Conservation (phyloP, 2,888 invertebrate genomes). For the Ptilodon capucinus region DNA sequence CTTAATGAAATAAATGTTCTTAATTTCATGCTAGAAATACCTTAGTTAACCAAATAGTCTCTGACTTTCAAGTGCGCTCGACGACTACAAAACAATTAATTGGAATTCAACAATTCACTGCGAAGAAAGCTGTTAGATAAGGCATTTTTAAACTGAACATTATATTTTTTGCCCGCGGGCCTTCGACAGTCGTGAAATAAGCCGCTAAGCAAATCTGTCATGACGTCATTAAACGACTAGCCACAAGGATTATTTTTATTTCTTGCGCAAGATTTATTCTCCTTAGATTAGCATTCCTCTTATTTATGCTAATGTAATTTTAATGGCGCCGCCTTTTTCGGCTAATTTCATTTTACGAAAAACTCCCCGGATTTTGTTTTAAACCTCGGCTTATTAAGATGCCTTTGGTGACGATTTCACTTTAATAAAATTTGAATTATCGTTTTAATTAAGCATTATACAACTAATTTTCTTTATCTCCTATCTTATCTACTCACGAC, state of each 20-base stretch:
- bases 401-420: constrained; percentile 63
- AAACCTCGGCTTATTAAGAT: constrained; percentile 72
- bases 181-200: constrained; percentile 36
- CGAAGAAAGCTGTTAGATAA: constrained; percentile 16
- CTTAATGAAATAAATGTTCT: too few relatives aligned
- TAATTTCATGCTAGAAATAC: too few relatives aligned
- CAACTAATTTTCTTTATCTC: constrained; percentile 36
- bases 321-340: constrained; percentile 79
- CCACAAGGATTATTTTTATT: constrained; percentile 76
- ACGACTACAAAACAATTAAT: constrained; percentile 9
- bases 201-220: constrained; percentile 55
- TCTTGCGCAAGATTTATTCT: constrained; percentile 76
- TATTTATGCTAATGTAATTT: constrained; percentile 83
- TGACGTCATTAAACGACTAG: constrained; percentile 60
- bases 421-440: constrained; percentile 68
- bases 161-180: constrained; percentile 30
- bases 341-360: constrained; percentile 80
- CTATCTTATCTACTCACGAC: constrained; percentile 11
- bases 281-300: constrained; percentile 80
- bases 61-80: too few relatives aligned
- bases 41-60: too few relatives aligned
- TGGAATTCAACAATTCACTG: constrained; percentile 12
- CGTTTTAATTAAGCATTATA: constrained; percentile 46
- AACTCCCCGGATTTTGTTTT: constrained; percentile 73
- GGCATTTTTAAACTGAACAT: constrained; percentile 16